Percentiles rank a stretch among this genome's conserved stretches.
phyloP scores from a whole-genome alignment of 2,888 invertebrate species.

The Eristalinus aeneus region DNA sequence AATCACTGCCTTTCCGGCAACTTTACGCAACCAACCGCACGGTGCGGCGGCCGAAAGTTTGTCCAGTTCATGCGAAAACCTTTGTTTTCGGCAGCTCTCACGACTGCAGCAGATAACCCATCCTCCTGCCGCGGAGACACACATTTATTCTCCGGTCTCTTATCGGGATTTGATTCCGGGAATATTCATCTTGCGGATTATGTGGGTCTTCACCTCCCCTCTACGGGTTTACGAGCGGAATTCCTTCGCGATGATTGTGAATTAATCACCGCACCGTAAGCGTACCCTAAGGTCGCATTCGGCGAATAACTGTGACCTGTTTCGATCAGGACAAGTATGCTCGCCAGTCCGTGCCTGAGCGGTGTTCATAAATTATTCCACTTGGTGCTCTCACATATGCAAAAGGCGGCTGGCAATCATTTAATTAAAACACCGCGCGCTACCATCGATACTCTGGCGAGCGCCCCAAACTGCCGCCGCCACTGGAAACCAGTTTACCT shows the following conservation, averaged over 20 bases:
- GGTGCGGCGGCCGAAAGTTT: neutral
- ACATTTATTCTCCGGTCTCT: constrained; percentile 30
- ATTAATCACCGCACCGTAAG: constrained; percentile 42
- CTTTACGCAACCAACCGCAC: constrained; percentile 35
- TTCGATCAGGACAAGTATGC: constrained; percentile 33
- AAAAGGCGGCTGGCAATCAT: constrained; percentile 58
- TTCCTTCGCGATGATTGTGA: constrained; percentile 52
- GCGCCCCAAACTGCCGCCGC: neutral
- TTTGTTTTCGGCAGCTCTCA: neutral
- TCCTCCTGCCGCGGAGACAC: neutral
- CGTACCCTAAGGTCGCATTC: constrained; percentile 52
- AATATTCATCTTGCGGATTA: constrained; percentile 61
- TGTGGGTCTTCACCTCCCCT: constrained; percentile 39
- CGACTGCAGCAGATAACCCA: neutral
- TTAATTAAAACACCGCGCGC: constrained; percentile 64
- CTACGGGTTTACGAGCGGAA: constrained; percentile 8
- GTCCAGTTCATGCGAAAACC: neutral
- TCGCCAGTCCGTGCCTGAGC: neutral
- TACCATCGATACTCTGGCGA: constrained; percentile 33
- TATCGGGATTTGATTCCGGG: constrained; percentile 53
- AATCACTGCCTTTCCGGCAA: neutral
- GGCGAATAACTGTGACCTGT: constrained; percentile 61
- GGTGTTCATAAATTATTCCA: constrained; percentile 62
- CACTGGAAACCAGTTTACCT: constrained; percentile 46
- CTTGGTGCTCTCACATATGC: constrained; percentile 39